Evolutionary conservation across 2,888 invertebrate species (phyloP), one percentile per base, ranked within the genome.

Genomic region (Xestia sexstrigata): DNA sequence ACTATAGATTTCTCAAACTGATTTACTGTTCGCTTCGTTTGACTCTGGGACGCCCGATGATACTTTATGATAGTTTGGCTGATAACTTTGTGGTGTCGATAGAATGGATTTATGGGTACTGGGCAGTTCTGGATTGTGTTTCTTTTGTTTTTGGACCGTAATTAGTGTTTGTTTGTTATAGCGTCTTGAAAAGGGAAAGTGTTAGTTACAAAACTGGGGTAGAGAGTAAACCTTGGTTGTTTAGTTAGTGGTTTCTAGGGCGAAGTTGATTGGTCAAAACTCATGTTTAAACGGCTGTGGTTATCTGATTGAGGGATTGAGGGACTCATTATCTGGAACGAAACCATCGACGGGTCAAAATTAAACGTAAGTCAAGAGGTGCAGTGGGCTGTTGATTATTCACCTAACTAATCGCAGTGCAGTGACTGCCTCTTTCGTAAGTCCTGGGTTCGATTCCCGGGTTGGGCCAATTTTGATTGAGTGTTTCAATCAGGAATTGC

Each of bases 1-100:
- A 88, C 87, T 86, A 74, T 79, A 87, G 88, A 88, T 88, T 81
- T 84, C 84, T 83, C 80, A 77, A 75, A 77, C 81, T 88, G 88
- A 88, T 88, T 88, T 88, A 88, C 75, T 67, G 81, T 73, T 70
- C 47, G 67, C 55, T 72, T 55, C 78, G 76, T 81, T 72, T 76
- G 85, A 80, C 80, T 87, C 52, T 23, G 65, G 73, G 65, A 70
- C 67, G 67, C 55, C 66, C 69, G 69, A 83, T 86, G 83, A 87
- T 87, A 86, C 76, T 82, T 86, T 88, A 85, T 87, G 82, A 88
- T 85, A 88, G 85, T 82, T 87, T 11, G 15, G 9, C 49, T 71
- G 85, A 82, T 86, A 88, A 85, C 62, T 88, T 83, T 73, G 66
- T 73, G 70, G 81, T 80, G 86, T 86, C 86, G 86, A 88, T 86